These are phyloP conservation scores for Callyntrura sp. DNA, from an alignment of 2,888 invertebrate genomes.

Conservation along the genomic window DNA sequence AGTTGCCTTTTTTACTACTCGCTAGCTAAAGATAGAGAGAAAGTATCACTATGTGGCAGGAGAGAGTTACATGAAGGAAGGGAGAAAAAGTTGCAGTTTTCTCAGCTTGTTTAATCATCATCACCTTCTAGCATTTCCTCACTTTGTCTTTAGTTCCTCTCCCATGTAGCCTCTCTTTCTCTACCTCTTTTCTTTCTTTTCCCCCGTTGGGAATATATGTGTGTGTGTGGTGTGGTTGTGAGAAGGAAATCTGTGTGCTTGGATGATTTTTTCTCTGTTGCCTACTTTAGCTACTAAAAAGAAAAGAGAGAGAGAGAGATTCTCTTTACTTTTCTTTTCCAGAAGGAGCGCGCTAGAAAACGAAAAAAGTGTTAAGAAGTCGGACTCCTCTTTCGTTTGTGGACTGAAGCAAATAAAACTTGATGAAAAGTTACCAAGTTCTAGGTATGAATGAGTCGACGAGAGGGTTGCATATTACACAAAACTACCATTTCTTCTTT, in stretches of 20 bases:
- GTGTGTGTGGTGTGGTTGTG: slow-evolving; percentile 37
- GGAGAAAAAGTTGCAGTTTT: slow-evolving; percentile 66
- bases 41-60: too few species aligned
- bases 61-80: neutral
- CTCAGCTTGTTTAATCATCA: slow-evolving; percentile 71
- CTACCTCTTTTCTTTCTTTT: neutral
- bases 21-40: neutral
- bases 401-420: slow-evolving; percentile 48
- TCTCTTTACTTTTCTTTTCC: slow-evolving; percentile 25
- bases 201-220: slow-evolving; percentile 38
- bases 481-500: too few species aligned
- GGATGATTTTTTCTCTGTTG: slow-evolving; percentile 2
- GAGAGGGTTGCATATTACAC: too few species aligned
- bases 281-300: neutral
- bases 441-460: too few species aligned
- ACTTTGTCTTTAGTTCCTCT: slow-evolving; percentile 59
- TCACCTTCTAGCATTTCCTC: slow-evolving; percentile 60
- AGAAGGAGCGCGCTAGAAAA: neutral
- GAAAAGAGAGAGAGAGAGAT: slow-evolving; percentile 22
- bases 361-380: slow-evolving; percentile 21
- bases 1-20: slow-evolving; percentile 30
- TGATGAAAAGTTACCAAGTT: slow-evolving; percentile 47
- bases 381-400: slow-evolving; percentile 35
- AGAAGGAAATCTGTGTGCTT: slow-evolving; percentile 46
- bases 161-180: slow-evolving; percentile 1